These are phyloP conservation scores for Anastrepha obliqua DNA, from an alignment of 1,140 invertebrate species.

Conservation along the genomic window DNA sequence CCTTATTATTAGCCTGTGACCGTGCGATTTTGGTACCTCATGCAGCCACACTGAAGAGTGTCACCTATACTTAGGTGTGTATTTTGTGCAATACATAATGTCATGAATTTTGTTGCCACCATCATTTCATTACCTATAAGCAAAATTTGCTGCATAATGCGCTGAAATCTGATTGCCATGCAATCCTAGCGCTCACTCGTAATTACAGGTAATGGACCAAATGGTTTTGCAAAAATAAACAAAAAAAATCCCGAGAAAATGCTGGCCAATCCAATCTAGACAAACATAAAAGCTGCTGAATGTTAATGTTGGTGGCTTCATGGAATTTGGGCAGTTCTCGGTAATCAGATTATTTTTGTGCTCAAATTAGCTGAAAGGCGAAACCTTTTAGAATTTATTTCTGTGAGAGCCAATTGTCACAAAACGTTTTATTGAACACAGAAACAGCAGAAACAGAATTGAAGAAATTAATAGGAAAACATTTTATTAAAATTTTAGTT, in stretches of 20 bases:
- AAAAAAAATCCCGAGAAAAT: conserved; percentile 48
- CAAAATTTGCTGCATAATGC: conserved; percentile 65
- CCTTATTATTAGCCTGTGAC: conserved; percentile 40
- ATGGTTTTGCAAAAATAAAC: not conserved
- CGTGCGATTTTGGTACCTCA: conserved; percentile 14
- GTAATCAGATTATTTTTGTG: conserved; percentile 46
- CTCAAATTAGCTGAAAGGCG: conserved; percentile 9
- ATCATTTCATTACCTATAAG: conserved; percentile 56
- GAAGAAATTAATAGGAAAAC: no score
- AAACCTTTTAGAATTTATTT: not conserved
- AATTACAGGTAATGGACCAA: conserved; percentile 46
- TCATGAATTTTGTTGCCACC: not conserved
- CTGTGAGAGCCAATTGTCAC: not conserved
- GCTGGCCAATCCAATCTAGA: conserved; percentile 10
- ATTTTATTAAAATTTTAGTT: no score
- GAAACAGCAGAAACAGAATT: no score
- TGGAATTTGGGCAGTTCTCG: not conserved
- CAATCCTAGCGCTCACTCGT: not conserved
- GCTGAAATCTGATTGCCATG: conserved; percentile 69
- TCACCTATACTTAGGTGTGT: conserved; percentile 54
- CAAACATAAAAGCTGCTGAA: not conserved
- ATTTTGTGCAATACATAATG: conserved; percentile 7
- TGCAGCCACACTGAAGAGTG: not conserved
- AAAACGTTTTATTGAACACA: not conserved
- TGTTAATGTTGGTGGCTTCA: conserved; percentile 43